Evolutionary conservation across 1,140 invertebrate species (phyloP).

Genomic region (Drosophila suzukii): DNA sequence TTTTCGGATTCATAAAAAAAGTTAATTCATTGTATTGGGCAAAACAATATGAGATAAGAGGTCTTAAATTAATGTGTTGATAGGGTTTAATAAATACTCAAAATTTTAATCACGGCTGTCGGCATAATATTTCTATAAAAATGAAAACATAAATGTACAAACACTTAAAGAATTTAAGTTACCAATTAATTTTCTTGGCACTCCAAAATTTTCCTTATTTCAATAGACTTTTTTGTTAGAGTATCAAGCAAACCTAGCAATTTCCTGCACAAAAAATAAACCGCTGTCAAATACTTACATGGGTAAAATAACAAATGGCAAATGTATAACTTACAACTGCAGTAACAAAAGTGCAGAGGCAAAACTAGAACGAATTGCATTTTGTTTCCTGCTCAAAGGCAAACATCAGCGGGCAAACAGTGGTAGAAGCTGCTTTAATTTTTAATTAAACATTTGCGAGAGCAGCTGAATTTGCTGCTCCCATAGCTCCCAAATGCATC

Average conservation of each 20-base stretch:
- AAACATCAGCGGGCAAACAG: conserved; percentile 49
- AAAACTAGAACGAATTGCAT: conserved; percentile 39
- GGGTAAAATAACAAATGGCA: conserved; percentile 13
- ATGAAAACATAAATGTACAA: too few relatives aligned
- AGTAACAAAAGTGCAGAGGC: conserved; percentile 15
- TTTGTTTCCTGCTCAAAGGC: conserved; percentile 50
- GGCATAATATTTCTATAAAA: too few relatives aligned
- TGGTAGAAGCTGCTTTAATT: conserved; percentile 64
- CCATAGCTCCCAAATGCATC: conserved; percentile 40
- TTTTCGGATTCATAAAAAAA: neutral
- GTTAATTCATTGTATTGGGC: too few relatives aligned
- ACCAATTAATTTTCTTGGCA: too few relatives aligned
- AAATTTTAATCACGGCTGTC: too few relatives aligned
- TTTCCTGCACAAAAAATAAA: neutral
- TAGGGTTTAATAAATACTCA: too few relatives aligned
- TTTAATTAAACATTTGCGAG: conserved; percentile 71
- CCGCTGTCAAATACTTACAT: conserved; percentile 20
- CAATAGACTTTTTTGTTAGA: neutral
- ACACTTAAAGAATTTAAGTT: too few relatives aligned
- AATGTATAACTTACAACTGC: conserved; percentile 27
- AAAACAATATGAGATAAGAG: too few relatives aligned
- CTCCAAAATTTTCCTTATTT: neutral
- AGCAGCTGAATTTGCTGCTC: conserved; percentile 47
- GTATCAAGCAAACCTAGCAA: neutral
- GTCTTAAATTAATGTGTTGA: too few relatives aligned